Evolutionary conservation across 2,888 invertebrate species (phyloP).

Genomic region (Lagria hirta): DNA sequence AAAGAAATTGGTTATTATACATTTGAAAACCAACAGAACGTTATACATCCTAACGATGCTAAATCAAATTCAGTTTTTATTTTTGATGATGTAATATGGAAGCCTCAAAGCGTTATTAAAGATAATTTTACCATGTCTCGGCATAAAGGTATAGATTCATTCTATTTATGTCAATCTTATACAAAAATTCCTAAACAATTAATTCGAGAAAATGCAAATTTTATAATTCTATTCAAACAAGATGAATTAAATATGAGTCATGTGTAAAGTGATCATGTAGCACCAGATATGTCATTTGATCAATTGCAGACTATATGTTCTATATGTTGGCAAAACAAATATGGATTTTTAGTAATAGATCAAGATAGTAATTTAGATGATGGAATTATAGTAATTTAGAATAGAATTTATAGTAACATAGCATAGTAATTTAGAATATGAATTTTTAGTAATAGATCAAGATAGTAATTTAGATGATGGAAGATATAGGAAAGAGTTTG

Average conservation of each 20-base stretch:
- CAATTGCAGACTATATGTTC: conserved; percentile 6
- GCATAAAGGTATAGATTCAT: conserved; percentile 42
- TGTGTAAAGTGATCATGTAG: conserved; percentile 36
- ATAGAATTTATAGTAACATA: too few relatives aligned
- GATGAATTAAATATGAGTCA: conserved; percentile 45
- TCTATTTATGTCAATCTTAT: conserved; percentile 45
- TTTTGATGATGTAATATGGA: conserved; percentile 47
- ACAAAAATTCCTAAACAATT: conserved; percentile 44
- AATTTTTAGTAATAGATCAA: conserved; percentile 4
- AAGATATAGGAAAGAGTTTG: conserved; percentile 4
- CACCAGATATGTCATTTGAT: conserved; percentile 35
- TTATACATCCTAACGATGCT: conserved; percentile 31
- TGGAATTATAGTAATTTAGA: too few relatives aligned
- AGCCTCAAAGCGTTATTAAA: conserved; percentile 38
- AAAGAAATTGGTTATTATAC: conserved; percentile 32
- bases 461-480: background rate
- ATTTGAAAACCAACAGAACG: conserved; percentile 21
- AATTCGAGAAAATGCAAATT: conserved; percentile 44
- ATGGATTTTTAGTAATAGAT: conserved; percentile 5
- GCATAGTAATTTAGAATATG: too few relatives aligned
- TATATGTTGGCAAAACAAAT: conserved; percentile 4
- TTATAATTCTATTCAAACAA: conserved; percentile 43
- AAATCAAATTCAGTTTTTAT: conserved; percentile 42
- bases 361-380: background rate
- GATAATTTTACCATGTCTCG: conserved; percentile 42